Evolutionary conservation across 2,888 invertebrate genomes (phyloP).

Genomic region (Alsophila aescularia): DNA sequence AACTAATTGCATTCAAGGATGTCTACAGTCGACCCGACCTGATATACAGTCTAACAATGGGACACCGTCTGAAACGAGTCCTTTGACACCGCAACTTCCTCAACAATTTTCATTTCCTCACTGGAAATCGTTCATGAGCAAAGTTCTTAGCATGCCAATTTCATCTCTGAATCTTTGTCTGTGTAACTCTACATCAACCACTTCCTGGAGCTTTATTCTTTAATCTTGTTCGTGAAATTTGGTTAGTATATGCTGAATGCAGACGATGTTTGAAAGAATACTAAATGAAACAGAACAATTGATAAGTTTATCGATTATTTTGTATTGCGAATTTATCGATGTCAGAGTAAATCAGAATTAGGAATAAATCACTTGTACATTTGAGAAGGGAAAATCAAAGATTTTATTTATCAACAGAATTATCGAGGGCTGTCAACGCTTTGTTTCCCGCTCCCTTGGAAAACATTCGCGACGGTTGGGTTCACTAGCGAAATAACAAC

Average conservation of each 20-base stretch:
- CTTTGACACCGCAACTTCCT: constrained; percentile 67
- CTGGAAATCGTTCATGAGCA: constrained; percentile 56
- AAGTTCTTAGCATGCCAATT: constrained; percentile 63
- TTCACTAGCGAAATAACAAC: constrained; percentile 75
- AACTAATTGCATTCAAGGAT: background rate
- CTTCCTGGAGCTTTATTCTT: constrained; percentile 42
- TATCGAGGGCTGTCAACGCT: constrained; percentile 40
- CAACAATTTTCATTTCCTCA: constrained; percentile 75
- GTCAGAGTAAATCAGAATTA: constrained; percentile 23
- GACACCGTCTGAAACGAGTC: constrained; percentile 61
- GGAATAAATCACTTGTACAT: constrained; percentile 28
- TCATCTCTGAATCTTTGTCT: constrained; percentile 59
- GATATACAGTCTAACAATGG: constrained; percentile 57
- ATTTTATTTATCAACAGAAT: constrained; percentile 37
- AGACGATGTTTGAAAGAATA: constrained; percentile 1
- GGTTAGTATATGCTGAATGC: constrained; percentile 9
- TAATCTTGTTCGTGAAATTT: constrained; percentile 21
- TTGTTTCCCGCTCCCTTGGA: constrained; percentile 48
- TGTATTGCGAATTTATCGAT: constrained; percentile 15
- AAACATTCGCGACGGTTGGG: constrained; percentile 58
- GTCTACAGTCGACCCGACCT: constrained; percentile 9
- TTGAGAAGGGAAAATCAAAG: constrained; percentile 28
- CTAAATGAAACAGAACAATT: constrained; percentile 17
- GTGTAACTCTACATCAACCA: constrained; percentile 52
- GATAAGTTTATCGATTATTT: constrained; percentile 13